Conservation (phyloP, 2,113 vertebrate species). For the Petrocephalus zakoni region DNA sequence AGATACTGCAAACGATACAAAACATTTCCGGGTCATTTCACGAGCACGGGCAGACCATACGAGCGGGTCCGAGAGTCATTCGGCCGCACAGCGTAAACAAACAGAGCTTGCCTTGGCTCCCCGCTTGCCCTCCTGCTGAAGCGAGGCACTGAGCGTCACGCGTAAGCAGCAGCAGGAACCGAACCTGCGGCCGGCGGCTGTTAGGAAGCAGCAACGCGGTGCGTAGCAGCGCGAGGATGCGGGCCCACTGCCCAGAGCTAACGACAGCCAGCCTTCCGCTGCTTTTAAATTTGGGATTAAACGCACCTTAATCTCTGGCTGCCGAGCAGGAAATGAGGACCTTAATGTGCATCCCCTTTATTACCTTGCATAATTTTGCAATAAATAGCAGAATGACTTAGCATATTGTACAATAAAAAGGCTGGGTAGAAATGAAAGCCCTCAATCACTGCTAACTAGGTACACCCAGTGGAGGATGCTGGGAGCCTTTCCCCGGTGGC, state of each 20-base stretch:
- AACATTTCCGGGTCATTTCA: neutral
- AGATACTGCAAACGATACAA: neutral
- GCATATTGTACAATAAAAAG: neutral
- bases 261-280: neutral
- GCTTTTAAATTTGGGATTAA: neutral
- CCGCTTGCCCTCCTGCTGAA: neutral
- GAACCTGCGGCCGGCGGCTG: neutral
- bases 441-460: neutral
- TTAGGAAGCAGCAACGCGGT: neutral
- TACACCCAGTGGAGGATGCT: neutral
- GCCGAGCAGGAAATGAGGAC: neutral
- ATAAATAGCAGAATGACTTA: neutral
- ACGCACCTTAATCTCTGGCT: neutral
- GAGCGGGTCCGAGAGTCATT: neutral
- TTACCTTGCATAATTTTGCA: slow-evolving; percentile 4
- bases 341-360: neutral
- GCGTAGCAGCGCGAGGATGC: neutral
- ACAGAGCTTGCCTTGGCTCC: neutral
- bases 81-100: neutral
- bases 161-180: neutral
- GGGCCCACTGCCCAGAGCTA: neutral
- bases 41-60: neutral
- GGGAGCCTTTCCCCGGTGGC: neutral
- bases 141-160: neutral
- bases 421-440: neutral